Percentiles rank a stretch among this genome's conserved stretches.
Conservation (phyloP, 2,888 invertebrate genomes). For the Agrochola litura region DNA sequence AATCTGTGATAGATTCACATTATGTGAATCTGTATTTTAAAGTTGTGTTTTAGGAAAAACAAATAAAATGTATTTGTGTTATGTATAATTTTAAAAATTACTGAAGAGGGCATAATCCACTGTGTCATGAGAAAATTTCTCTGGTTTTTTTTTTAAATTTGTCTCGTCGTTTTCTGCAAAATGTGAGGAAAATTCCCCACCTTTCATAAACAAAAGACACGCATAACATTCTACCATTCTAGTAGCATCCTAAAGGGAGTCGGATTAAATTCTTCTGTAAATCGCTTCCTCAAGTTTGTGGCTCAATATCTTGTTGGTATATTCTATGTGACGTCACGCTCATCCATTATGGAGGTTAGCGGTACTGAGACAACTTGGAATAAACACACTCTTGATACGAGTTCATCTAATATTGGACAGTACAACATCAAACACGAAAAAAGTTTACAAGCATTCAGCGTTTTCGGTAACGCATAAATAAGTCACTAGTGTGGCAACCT, state of each 20-base stretch:
- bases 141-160: slow-evolving; percentile 7
- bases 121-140: background rate
- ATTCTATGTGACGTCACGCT: background rate
- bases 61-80: background rate
- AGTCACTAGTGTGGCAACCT: background rate
- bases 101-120: background rate
- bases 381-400: background rate
- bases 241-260: background rate
- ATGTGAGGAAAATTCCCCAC: background rate
- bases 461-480: background rate
- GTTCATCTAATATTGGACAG: no score
- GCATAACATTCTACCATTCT: background rate
- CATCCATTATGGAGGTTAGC: background rate
- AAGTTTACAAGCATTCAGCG: background rate
- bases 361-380: background rate
- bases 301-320: background rate
- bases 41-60: background rate
- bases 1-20: no score
- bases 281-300: background rate
- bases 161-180: background rate
- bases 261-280: background rate
- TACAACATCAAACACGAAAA: background rate
- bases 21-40: background rate
- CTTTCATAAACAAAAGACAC: background rate
- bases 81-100: background rate